phyloP scores from a whole-genome alignment of 2,113 vertebrate species.

The Argyrosomus japonicus region DNA sequence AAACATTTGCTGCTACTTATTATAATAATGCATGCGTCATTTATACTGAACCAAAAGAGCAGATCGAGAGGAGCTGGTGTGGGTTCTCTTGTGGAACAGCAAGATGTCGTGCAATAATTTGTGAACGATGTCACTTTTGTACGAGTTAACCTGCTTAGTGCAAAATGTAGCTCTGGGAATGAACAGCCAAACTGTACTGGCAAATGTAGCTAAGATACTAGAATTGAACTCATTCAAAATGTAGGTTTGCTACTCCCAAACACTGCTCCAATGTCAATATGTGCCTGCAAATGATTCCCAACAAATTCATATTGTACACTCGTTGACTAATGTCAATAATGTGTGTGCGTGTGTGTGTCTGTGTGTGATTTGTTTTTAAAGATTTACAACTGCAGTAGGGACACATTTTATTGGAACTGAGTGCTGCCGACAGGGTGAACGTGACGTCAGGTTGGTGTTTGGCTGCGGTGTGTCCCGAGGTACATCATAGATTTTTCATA shows the following conservation, averaged over 20 bases:
- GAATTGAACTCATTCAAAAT: background rate
- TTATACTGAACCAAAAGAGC: too few species aligned
- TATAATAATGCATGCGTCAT: too few species aligned
- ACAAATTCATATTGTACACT: too few species aligned
- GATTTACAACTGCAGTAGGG: background rate
- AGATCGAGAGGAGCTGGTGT: too few species aligned
- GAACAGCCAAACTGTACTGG: background rate
- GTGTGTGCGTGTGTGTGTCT: too few species aligned
- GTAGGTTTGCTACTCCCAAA: background rate
- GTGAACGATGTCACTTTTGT: background rate
- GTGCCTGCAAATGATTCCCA: background rate
- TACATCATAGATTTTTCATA: background rate
- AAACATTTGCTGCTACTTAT: too few species aligned
- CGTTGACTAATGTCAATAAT: too few species aligned
- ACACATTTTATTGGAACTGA: background rate
- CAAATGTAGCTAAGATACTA: background rate
- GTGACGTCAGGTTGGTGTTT: background rate
- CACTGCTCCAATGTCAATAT: background rate
- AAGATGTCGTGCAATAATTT: background rate
- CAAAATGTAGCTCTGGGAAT: background rate
- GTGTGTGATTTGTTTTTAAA: background rate
- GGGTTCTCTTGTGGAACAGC: too few species aligned
- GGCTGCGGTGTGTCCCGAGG: too few species aligned
- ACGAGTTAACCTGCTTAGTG: background rate
- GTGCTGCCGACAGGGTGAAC: background rate